phyloP scores from a whole-genome alignment of 1,140 invertebrate genomes.

The Diabrotica virgifera region DNA sequence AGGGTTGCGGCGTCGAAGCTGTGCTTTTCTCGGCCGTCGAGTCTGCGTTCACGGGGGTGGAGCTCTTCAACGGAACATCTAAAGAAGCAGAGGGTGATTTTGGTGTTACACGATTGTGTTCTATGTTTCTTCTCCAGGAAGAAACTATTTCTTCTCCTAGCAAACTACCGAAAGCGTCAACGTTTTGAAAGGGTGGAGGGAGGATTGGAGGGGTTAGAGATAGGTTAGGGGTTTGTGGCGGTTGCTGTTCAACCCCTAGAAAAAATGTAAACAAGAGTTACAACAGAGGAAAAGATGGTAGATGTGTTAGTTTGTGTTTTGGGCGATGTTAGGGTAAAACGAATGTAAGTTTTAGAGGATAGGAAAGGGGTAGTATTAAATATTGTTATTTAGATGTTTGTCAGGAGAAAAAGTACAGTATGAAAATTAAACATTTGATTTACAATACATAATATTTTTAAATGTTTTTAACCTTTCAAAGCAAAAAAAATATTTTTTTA shows the following conservation, averaged over 20 bases:
- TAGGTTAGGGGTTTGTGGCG: slow-evolving; percentile 36
- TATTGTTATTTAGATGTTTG: too few relatives aligned
- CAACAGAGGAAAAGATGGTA: too few relatives aligned
- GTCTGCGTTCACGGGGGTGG: slow-evolving; percentile 47
- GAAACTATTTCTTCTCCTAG: slow-evolving; percentile 75
- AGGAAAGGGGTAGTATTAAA: too few relatives aligned
- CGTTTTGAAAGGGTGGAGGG: slow-evolving; percentile 62
- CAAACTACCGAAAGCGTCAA: slow-evolving; percentile 67
- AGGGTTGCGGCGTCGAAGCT: slow-evolving; percentile 45
- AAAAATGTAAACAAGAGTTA: slow-evolving; percentile 28
- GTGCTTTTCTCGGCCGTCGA: slow-evolving; percentile 44
- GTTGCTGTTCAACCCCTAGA: slow-evolving; percentile 46
- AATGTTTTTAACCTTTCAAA: too few relatives aligned
- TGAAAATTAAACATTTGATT: too few relatives aligned
- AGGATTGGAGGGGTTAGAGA: slow-evolving; percentile 50
- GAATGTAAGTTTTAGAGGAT: too few relatives aligned
- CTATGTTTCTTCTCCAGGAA: slow-evolving; percentile 71
- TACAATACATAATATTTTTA: too few relatives aligned
- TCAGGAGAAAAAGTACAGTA: too few relatives aligned
- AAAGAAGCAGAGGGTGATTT: slow-evolving; percentile 24
- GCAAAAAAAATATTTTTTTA: too few relatives aligned
- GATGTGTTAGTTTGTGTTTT: too few relatives aligned
- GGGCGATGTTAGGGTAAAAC: too few relatives aligned
- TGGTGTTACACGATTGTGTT: slow-evolving; percentile 54
- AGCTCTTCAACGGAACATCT: slow-evolving; percentile 34